Evolutionary conservation across 2,797 vertebrate species (phyloP).

Genomic region (Scleropages formosus): DNA sequence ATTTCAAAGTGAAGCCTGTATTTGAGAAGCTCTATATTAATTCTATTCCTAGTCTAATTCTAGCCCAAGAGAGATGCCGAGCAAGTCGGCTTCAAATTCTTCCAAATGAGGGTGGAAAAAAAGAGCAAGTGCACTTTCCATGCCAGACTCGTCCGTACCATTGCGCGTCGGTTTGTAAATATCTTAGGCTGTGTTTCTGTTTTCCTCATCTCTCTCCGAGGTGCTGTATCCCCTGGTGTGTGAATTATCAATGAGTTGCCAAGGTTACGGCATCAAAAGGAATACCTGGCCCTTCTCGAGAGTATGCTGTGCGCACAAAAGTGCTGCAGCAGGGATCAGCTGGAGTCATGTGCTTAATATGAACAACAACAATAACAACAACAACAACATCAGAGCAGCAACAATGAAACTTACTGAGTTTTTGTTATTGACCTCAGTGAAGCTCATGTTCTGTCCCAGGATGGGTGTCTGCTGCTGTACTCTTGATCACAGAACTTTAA

Average conservation of each 20-base stretch:
- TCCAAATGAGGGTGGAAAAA: conserved; percentile 57
- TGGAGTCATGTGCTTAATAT: too few relatives aligned
- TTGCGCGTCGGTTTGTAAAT: background rate
- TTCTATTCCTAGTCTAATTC: conserved; percentile 65
- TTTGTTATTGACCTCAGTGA: too few relatives aligned
- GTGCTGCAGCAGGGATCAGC: background rate
- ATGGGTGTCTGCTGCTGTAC: too few relatives aligned
- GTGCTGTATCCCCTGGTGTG: background rate
- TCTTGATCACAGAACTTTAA: too few relatives aligned
- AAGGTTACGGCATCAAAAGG: conserved; percentile 10
- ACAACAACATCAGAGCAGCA: too few relatives aligned
- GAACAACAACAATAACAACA: too few relatives aligned
- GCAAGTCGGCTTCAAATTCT: conserved; percentile 59
- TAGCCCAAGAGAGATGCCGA: conserved; percentile 60
- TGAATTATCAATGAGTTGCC: conserved; percentile 22
- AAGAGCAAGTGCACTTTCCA: conserved; percentile 32
- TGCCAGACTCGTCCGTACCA: background rate
- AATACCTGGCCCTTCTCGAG: background rate
- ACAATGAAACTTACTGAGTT: too few relatives aligned
- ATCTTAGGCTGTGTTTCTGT: background rate
- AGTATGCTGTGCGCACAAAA: background rate
- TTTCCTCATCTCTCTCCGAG: background rate
- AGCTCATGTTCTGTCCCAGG: too few relatives aligned
- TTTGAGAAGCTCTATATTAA: conserved; percentile 60
- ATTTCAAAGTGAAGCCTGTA: conserved; percentile 58